These are phyloP conservation scores for Syncerus caffer DNA, from an alignment of 2,797 vertebrate species.

Conservation along the genomic window DNA sequence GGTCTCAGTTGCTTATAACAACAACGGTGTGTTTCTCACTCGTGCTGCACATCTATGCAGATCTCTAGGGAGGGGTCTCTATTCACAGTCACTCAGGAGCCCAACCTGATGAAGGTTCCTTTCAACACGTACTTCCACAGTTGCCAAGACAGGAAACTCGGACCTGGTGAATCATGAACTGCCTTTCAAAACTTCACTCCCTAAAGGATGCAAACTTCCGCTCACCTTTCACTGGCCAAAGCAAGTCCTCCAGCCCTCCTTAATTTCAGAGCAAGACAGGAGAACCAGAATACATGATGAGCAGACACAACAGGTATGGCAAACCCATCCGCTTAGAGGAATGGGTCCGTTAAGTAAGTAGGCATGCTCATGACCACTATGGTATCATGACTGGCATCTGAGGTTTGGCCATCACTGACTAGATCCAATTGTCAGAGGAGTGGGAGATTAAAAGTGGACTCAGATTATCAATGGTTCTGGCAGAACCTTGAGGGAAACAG, in stretches of 20 bases:
- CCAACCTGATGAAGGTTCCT: background rate
- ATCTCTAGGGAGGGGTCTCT: background rate
- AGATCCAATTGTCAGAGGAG: background rate
- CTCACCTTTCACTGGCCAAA: background rate
- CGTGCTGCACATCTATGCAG: background rate
- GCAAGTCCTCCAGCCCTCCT: background rate
- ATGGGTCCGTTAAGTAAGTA: background rate
- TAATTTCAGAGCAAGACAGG: background rate
- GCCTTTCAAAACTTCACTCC: slow-evolving; percentile 30
- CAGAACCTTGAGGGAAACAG: background rate
- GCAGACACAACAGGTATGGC: background rate
- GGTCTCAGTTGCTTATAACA: slow-evolving; percentile 8
- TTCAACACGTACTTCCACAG: background rate
- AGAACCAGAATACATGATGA: background rate
- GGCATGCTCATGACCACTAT: background rate
- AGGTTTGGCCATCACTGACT: background rate
- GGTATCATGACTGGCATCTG: background rate
- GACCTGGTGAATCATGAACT: background rate
- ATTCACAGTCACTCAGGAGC: background rate
- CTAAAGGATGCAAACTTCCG: background rate
- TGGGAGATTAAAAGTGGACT: background rate
- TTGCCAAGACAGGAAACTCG: slow-evolving; percentile 28
- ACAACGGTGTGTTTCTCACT: background rate
- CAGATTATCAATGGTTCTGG: background rate
- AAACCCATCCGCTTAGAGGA: background rate